Evolutionary conservation across 1,140 invertebrate genomes (phyloP), one percentile per base, ranked within the genome.

Genomic region (Kradibia gibbosae): DNA sequence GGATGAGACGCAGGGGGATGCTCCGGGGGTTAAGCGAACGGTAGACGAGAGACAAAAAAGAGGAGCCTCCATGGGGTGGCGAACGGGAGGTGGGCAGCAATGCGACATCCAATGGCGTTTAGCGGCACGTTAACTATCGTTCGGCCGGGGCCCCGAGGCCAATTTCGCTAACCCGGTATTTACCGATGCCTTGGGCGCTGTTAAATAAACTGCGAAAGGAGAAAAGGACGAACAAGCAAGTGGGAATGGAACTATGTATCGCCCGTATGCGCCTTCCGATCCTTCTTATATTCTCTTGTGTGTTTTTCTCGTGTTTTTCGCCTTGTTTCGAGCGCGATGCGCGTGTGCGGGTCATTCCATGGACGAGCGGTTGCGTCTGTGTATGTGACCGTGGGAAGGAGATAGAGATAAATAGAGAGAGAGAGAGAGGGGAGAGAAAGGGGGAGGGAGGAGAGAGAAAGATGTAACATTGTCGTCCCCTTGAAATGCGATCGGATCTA

Each of bases 81-180:
- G 3, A n/a, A 3, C 2, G 17, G 50, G 53, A 3, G 53, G 53
- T n/a, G 53, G 53, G 53, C 22, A 4, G 53, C 2, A 55, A 4
- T 13, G 86, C 83, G 84, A 86, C 87, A 87, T 90, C 87, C 88
- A 91, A 91, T 91, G 86, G 90, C 89, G 90, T 91, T 91, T 91
- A 91, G 90, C 90, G 88, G 87, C 88, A 89, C 90, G 90, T 91
- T 91, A 91, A 91, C 89, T 89, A 90, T 91, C 89, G 90, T 90
- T 90, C 87, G 89, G 88, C 88, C 55, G 36, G 39, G 7, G 85
- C 88, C 90, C 88, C 83, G 89, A 85, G 88, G 90, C 90, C 89
- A 91, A 91, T 91, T 82, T 90, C 88, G 88, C 90, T 91, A 91
- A 91, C 88, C 90, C 89, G 85, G 90, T 91, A 90, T 91, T 91